Percentiles rank a stretch among this genome's conserved stretches.
Evolutionary conservation across 2,888 invertebrate genomes (phyloP).

Genomic region (Caenorhabditis sinica): DNA sequence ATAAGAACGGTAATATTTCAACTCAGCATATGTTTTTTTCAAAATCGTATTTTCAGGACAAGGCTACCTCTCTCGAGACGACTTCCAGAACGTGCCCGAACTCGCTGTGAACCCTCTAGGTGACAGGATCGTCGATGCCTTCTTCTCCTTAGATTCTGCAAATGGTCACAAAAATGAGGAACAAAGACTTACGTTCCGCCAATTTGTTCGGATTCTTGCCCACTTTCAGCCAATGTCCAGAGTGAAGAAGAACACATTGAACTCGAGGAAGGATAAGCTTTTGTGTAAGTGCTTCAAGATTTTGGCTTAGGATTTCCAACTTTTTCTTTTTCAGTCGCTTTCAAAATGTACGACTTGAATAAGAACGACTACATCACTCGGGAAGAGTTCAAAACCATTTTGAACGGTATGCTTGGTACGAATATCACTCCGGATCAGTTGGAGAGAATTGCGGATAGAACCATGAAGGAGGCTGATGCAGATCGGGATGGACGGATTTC

Average conservation of each 20-base stretch:
- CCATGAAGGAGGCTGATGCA: slow-evolving; percentile 96
- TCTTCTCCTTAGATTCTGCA: slow-evolving; percentile 71
- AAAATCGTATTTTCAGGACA: slow-evolving; percentile 73
- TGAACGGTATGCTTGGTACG: slow-evolving; percentile 99
- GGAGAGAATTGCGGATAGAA: slow-evolving; percentile 96
- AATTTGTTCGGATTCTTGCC: slow-evolving; percentile 96
- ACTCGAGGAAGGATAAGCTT: slow-evolving; percentile 95
- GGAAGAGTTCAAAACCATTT: slow-evolving; percentile 95
- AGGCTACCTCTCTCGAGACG: slow-evolving; percentile 96
- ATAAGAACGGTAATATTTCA: slow-evolving; percentile 87
- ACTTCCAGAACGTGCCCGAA: slow-evolving; percentile 97
- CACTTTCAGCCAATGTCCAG: slow-evolving; percentile 96
- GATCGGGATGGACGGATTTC: slow-evolving; percentile 97
- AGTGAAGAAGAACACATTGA: slow-evolving; percentile 92
- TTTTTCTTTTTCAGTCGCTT: slow-evolving; percentile 89
- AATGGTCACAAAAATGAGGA: slow-evolving; percentile 87
- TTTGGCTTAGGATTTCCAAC: too few species aligned
- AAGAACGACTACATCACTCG: slow-evolving; percentile 90
- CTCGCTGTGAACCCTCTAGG: slow-evolving; percentile 98
- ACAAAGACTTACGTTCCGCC: slow-evolving; percentile 94
- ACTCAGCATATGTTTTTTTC: not conserved
- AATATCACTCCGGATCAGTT: slow-evolving; percentile 89
- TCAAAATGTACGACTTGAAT: slow-evolving; percentile 99
- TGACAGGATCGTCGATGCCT: slow-evolving; percentile 89
- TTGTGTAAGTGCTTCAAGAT: slow-evolving; percentile 91